phyloP scores from a whole-genome alignment of 2,797 vertebrate genomes.

The Petrocephalus sullivani region DNA sequence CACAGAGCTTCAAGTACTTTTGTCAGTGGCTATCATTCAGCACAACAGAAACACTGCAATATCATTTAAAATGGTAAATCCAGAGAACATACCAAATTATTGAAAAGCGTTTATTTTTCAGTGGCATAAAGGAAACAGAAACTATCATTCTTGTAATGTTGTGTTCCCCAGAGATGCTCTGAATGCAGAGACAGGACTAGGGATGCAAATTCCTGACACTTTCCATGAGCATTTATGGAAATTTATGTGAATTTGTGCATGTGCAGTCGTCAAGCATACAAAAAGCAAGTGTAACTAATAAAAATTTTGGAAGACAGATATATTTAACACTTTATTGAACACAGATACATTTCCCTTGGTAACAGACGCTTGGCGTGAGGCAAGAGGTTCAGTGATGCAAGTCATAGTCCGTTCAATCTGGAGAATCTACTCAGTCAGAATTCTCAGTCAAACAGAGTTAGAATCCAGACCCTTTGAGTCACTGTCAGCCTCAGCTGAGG shows the following conservation, averaged over 20 bases:
- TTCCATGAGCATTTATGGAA: background rate
- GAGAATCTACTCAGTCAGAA: no score
- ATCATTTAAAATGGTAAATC: background rate
- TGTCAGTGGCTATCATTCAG: slow-evolving; percentile 45
- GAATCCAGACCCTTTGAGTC: no score
- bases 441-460: no score
- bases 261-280: background rate
- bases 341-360: background rate
- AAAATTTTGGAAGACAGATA: background rate
- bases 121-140: background rate
- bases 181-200: background rate
- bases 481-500: no score
- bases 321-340: background rate
- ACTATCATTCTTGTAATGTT: background rate
- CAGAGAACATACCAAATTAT: background rate
- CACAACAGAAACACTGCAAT: slow-evolving; percentile 35
- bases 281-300: background rate
- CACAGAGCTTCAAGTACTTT: slow-evolving; percentile 50
- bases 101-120: slow-evolving; percentile 18
- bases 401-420: background rate
- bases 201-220: slow-evolving; percentile 25
- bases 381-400: background rate
- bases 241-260: background rate
- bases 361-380: background rate
- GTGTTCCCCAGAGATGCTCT: background rate